A percentile compares a stretch with the other conserved stretches of the same genome.
phyloP scores from a whole-genome alignment of 1,140 invertebrate species.

The Chironomus striatipennis region DNA sequence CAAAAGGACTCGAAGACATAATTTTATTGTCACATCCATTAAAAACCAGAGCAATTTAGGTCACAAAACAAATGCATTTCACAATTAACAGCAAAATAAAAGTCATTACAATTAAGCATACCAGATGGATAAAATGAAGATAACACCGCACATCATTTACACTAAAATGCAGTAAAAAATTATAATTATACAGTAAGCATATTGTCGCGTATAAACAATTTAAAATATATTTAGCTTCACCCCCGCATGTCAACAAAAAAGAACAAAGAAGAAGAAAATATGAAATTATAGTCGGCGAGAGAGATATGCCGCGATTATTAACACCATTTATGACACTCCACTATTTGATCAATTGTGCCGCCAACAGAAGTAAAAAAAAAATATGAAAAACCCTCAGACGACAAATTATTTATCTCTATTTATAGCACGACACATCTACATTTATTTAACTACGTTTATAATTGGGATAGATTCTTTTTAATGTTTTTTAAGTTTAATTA shows the following conservation, averaged over 20 bases:
- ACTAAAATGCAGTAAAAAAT: no score
- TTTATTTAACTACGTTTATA: no score
- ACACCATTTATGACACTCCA: conserved; percentile 6
- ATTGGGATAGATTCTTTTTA: background rate
- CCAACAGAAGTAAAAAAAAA: no score
- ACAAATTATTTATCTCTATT: background rate
- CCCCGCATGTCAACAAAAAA: background rate
- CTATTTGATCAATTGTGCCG: background rate
- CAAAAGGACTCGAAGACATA: no score
- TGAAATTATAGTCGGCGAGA: no score
- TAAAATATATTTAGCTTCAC: background rate
- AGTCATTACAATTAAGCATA: no score
- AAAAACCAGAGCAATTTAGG: background rate
- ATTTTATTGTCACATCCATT: background rate
- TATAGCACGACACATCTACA: background rate
- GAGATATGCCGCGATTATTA: background rate
- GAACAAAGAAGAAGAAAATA: no score
- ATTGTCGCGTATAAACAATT: conserved; percentile 12
- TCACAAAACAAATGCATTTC: no score
- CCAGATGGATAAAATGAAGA: no score
- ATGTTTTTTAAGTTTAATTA: background rate
- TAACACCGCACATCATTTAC: no score
- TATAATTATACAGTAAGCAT: background rate
- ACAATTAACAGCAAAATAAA: no score
- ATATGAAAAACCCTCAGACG: background rate